Conservation (phyloP, 2,888 invertebrate species). For the Agrochola lychnidis region DNA sequence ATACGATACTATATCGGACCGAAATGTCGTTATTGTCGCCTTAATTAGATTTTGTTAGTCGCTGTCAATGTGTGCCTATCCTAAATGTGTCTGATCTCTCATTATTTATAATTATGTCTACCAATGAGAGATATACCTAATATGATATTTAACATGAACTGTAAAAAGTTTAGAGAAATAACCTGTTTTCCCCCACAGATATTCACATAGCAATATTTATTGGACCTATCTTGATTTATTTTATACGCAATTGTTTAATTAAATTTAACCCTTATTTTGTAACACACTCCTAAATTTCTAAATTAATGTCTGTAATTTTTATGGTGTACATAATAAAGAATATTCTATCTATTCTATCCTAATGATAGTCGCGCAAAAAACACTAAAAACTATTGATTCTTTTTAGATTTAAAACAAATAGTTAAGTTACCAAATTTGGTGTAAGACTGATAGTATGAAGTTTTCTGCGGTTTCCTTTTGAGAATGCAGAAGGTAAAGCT, state of each 20-base stretch:
- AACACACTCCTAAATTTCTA: too few relatives aligned
- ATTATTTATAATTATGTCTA: neutral
- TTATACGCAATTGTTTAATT: neutral
- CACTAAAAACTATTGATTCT: neutral
- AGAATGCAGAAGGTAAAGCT: neutral
- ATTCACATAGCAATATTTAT: neutral
- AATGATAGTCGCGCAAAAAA: neutral
- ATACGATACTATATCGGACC: neutral
- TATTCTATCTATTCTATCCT: too few relatives aligned
- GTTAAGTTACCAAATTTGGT: constrained; percentile 5
- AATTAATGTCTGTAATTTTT: too few relatives aligned
- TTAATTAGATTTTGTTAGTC: neutral
- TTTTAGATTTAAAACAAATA: neutral
- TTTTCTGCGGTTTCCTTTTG: neutral
- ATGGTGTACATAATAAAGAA: too few relatives aligned
- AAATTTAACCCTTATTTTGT: neutral
- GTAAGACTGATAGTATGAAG: constrained; percentile 27
- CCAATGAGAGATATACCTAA: neutral
- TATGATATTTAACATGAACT: neutral
- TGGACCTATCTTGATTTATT: neutral
- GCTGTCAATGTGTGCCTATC: neutral
- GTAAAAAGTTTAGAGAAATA: neutral
- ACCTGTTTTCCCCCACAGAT: neutral
- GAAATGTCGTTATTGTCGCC: neutral
- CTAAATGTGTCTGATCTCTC: neutral